These are phyloP conservation scores for Drosophila fuyamai DNA, from an alignment of 1,140 invertebrate genomes.

Conservation along the genomic window DNA sequence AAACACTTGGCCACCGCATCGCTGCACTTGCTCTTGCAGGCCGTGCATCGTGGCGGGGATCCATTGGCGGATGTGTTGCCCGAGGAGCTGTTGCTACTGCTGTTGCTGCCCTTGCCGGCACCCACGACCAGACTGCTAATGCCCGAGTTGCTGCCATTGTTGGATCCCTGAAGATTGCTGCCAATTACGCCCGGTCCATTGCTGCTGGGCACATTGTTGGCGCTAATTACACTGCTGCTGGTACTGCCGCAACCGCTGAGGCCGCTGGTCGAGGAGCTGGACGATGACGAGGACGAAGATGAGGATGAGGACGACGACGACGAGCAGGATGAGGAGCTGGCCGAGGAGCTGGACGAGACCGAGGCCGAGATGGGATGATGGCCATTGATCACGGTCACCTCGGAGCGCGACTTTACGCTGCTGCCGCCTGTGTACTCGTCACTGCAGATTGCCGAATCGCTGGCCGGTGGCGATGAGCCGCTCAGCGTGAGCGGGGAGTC, in stretches of 20 bases:
- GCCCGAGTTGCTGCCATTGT: conserved; percentile 40
- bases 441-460: conserved; percentile 90
- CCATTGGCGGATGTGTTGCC: conserved; percentile 27
- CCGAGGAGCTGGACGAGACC: conserved; percentile 75
- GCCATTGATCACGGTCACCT: conserved; percentile 71
- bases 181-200: conserved; percentile 78
- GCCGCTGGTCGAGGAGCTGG: conserved; percentile 75
- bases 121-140: conserved; percentile 69
- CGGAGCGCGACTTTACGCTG: conserved; percentile 61
- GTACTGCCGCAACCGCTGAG: conserved; percentile 77
- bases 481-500: conserved; percentile 92
- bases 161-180: conserved; percentile 59
- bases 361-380: conserved; percentile 82
- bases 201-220: conserved; percentile 40
- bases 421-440: conserved; percentile 86
- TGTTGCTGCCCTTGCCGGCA: conserved; percentile 57
- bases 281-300: conserved; percentile 71
- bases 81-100: conserved; percentile 29
- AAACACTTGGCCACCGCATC: conserved; percentile 96
- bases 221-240: conserved; percentile 71
- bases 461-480: conserved; percentile 92
- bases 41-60: conserved; percentile 89
- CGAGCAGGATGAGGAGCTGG: conserved; percentile 78
- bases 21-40: conserved; percentile 94
- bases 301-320: conserved; percentile 58